phyloP scores from a whole-genome alignment of 2,797 vertebrate species.

The Buceros bicornis region DNA sequence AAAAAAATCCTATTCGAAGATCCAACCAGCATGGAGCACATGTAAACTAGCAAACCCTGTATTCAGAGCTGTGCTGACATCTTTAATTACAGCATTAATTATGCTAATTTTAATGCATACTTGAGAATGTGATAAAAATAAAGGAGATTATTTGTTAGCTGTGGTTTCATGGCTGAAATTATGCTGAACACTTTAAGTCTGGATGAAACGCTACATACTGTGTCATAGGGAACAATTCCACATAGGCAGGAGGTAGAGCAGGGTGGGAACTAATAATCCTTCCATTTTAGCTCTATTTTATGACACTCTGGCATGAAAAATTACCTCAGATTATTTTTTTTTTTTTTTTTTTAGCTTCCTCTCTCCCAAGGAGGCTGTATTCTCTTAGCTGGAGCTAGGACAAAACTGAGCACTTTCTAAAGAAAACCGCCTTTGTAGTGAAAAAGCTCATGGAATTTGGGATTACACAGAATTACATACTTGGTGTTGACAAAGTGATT shows the following conservation, averaged over 20 bases:
- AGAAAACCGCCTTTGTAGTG: background rate
- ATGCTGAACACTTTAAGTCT: slow-evolving; percentile 40
- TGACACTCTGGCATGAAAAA: background rate
- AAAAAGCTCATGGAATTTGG: background rate
- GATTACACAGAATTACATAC: background rate
- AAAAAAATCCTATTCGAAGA: background rate
- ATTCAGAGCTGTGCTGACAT: slow-evolving; percentile 36
- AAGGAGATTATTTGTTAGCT: slow-evolving; percentile 33
- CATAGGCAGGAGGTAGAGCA: background rate
- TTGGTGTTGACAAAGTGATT: background rate
- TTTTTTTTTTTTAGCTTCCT: background rate
- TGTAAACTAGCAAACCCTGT: slow-evolving; percentile 4
- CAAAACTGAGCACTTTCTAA: background rate
- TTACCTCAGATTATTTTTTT: background rate
- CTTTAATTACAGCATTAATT: slow-evolving; percentile 61
- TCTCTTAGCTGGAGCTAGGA: background rate
- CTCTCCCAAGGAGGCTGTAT: background rate
- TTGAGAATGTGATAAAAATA: slow-evolving; percentile 71
- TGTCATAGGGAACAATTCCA: slow-evolving; percentile 42
- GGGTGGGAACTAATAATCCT: slow-evolving; percentile 16
- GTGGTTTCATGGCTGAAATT: slow-evolving; percentile 30
- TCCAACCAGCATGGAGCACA: background rate
- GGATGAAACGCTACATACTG: slow-evolving; percentile 2
- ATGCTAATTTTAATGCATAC: slow-evolving; percentile 65
- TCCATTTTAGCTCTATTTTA: slow-evolving; percentile 22